Base-by-base conservation (phyloP, 1,140 invertebrate genomes). In the Drosophila sp. region DNA sequence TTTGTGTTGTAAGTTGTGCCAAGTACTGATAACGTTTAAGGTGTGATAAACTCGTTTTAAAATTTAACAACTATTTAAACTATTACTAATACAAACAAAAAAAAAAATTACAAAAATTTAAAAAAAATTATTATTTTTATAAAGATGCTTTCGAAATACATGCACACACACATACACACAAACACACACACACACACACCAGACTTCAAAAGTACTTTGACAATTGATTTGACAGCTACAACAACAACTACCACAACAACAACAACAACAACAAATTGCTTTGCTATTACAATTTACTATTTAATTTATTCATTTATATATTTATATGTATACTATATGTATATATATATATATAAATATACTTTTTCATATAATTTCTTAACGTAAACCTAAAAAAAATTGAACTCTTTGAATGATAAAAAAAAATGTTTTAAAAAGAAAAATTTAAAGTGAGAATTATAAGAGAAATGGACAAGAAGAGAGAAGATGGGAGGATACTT, bases 21-120 rank as follows among this genome's bases (percentile, higher is more conserved):
- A 90, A 90, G 89, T 90, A 90, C 89, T 90, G 89, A 90, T 89
- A 83, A 90, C 90, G 80, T 86, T 90, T 89, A 90, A 90, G 84
- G 80, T 90, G 89, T 86, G 83, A 86, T 89, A 86, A 86, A 81
- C 72, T 90, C 81, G 80, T 86, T 90, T 87, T 90, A 87, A 86
- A 86, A 87, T 82, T 90, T 73, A 86, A 86, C 79, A 86, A 80
- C 78, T 90, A 80, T 89, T 90, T 87, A 87, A 86, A 87, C 82
- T 86, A 86, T 70, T 80, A 86, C 70, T 80, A 75, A 86, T 2
- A 82, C 72, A 61, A 69, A 53, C 40, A 34, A 34, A 50, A 40
- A 46, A 50, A 51, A 50, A 38, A 58, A 56, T 50, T 38, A 32
- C 18, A 54, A 61, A 76, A 58, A 34, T 50, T 7, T 13, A 51